Conservation (phyloP, 1,140 invertebrate genomes). For the Drosophila insularis region DNA sequence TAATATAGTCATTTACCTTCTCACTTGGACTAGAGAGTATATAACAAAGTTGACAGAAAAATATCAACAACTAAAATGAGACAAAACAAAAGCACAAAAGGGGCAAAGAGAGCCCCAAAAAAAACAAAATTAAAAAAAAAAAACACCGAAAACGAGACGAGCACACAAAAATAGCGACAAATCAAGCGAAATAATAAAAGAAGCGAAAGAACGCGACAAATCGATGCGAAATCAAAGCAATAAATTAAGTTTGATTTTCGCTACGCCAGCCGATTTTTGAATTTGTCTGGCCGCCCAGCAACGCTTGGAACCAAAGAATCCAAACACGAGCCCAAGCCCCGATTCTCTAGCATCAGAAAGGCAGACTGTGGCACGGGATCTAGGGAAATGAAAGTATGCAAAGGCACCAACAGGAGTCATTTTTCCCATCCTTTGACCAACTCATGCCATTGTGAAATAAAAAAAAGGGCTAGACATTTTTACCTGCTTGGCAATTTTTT, state of each 20-base stretch:
- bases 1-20: background rate
- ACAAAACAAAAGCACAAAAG: constrained; percentile 25
- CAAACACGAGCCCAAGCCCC: constrained; percentile 14
- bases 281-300: constrained; percentile 7
- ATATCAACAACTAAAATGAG: constrained; percentile 19
- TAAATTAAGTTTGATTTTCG: constrained; percentile 73
- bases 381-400: too few relatives aligned
- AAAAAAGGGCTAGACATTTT: constrained; percentile 56
- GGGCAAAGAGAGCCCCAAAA: background rate
- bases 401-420: too few relatives aligned
- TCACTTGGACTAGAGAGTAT: background rate
- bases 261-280: constrained; percentile 60
- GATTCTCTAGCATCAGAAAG: background rate
- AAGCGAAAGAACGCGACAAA: constrained; percentile 74
- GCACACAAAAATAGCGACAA: constrained; percentile 72
- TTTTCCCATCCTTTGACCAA: too few relatives aligned
- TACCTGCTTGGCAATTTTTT: constrained; percentile 76
- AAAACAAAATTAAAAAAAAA: constrained; percentile 16
- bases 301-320: background rate
- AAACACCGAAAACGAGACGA: constrained; percentile 53
- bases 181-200: constrained; percentile 78
- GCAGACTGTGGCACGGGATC: too few relatives aligned
- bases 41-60: background rate
- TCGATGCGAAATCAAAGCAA: constrained; percentile 76
- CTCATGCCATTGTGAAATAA: constrained; percentile 43